Evolutionary conservation across 53 echinoderm and acorn worm genomes (phyloP), one percentile per base, ranked within the genome.

Genomic region (Paelopatides confundens): DNA sequence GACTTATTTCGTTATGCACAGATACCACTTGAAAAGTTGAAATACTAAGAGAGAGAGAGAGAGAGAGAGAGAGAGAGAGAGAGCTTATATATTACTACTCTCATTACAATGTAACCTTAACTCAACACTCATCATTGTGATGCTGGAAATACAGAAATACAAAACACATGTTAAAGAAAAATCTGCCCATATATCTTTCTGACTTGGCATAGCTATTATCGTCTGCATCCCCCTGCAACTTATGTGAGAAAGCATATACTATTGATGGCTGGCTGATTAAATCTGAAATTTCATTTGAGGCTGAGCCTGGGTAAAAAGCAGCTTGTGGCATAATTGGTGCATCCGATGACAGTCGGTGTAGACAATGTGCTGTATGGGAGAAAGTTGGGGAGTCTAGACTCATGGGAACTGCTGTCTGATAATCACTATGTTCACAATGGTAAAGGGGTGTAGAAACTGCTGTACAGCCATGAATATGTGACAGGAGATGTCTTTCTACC

Each of bases 231-330:
- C 58, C 24, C 58, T 58, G 58, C 58, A 58, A 58, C 58, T 58
- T 58, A 21, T 21, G 58, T 58, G 24, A n/a, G 58, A 58, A 58
- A n/a, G 58, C 24, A 21, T 58, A 43, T 12, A 7, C 69, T 24
- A 2, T n/a, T 28, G 74, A 74, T 74, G 46, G 46, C 40, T 74
- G 46, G 74, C 74, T 74, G 74, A 74, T 74, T 74, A 74, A 74
- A 74, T 74, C 74, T 74, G 74, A 74, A 74, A 74, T 74, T 74
- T 74, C 74, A 74, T 74, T 74, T 74, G 47, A n/a, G 58, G 58
- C 58, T 58, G 37, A 74, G 37, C 40, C 74, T 74, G 46, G 74
- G 74, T 46, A 74, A 40, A 46, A 21, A n/a, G 26, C 13, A n/a
- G 74, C 46, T n/a, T 26, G 74, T 74, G 39, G 74, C 74, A 74